phyloP scores from a whole-genome alignment of 2,113 vertebrate genomes.

The Rostratula benghalensis region DNA sequence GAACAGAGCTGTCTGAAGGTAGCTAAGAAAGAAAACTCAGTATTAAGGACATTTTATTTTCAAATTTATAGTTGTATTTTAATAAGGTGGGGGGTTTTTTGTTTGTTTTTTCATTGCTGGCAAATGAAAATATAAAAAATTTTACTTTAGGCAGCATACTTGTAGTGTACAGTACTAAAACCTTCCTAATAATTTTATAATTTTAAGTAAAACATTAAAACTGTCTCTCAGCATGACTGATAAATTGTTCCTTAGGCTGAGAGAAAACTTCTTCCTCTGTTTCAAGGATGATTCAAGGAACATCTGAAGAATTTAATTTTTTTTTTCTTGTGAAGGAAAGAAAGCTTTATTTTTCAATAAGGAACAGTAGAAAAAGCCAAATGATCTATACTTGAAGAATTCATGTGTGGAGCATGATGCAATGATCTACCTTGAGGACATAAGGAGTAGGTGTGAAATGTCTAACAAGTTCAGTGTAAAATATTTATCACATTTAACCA shows the following conservation, averaged over 20 bases:
- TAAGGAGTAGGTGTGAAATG: conserved; percentile 13
- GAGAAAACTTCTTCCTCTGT: background rate
- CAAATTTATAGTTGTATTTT: background rate
- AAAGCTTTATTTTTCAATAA: background rate
- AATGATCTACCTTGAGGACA: background rate
- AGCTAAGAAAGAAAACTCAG: background rate
- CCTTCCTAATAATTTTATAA: background rate
- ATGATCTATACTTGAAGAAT: background rate
- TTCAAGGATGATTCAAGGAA: background rate
- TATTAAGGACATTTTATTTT: background rate
- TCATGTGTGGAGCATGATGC: background rate
- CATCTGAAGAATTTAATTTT: background rate
- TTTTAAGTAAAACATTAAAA: background rate
- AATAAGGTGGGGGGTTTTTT: background rate
- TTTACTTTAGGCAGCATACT: background rate
- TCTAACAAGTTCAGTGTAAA: background rate
- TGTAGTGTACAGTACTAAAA: background rate
- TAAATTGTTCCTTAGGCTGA: background rate
- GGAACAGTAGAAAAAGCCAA: background rate
- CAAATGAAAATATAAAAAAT: background rate
- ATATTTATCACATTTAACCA: background rate
- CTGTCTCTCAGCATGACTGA: background rate
- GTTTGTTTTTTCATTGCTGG: background rate
- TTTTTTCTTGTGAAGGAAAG: background rate
- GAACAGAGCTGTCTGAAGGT: background rate